These are phyloP conservation scores for Gastrophryne carolinensis DNA, from an alignment of 2,797 vertebrate genomes.

Conservation along the genomic window DNA sequence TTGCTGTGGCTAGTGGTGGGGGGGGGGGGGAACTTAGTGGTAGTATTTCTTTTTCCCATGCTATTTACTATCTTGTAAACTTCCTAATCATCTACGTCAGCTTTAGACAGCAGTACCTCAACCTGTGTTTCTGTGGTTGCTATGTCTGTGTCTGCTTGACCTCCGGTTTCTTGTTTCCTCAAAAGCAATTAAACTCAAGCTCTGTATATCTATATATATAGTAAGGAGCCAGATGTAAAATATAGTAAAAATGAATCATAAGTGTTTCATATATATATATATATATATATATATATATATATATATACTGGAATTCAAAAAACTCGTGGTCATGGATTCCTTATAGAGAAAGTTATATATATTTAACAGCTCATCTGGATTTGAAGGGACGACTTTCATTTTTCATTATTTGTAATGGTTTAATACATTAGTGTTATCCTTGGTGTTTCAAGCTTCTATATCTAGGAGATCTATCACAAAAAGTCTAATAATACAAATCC, in stretches of 20 bases:
- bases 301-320: no score
- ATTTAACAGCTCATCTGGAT: no score
- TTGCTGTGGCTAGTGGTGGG: conserved; percentile 16
- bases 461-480: no score
- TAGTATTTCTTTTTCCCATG: not conserved
- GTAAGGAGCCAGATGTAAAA: not conserved
- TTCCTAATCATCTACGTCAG: not conserved
- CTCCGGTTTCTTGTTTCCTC: not conserved
- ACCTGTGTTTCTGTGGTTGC: not conserved
- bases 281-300: no score
- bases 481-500: no score
- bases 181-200: not conserved
- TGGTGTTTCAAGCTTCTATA: no score
- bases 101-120: not conserved
- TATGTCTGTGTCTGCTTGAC: not conserved
- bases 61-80: conserved; percentile 1
- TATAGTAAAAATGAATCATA: not conserved
- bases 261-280: no score
- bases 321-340: no score
- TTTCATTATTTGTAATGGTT: no score
- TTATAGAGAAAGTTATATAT: no score
- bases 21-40: conserved; percentile 11
- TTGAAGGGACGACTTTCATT: no score
- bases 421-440: no score
- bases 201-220: not conserved